Evolutionary conservation across 2,888 invertebrate species (phyloP), one percentile per base, ranked within the genome.

Genomic region (Diplolepis rosae): DNA sequence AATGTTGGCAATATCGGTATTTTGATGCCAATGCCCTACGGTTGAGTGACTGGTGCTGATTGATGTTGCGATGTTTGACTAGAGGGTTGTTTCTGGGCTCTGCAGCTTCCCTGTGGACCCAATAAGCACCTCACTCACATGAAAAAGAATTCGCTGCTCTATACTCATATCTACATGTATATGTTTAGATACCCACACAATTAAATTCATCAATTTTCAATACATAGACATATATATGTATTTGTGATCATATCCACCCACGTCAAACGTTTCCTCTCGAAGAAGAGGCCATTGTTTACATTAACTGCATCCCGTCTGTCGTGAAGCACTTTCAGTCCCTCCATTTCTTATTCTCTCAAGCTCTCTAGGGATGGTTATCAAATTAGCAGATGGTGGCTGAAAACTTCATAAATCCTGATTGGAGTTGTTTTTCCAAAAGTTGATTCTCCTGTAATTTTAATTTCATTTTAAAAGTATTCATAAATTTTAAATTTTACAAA

Each of bases 21-120:
- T 85, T 85, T 84, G 84, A 82, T 84, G 84, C 66, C 48, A 48
- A 85, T 86, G 85, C 80, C 73, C 83, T 80, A 83, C 81, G 84
- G 80, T 84, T 81, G 85, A 86, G 87, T 87, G 88, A 87, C 87
- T 85, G 86, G 88, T 87, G 86, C 88, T 88, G 88, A 88, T 88
- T 88, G 88, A 88, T 88, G 88, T 86, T 84, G 85, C 83, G 84
- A 84, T 88, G 88, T 88, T 88, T 88, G 86, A 86, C 85, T 85
- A 88, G 88, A 88, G 88, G 88, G 88, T 88, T 85, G 87, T 86
- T 87, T 85, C 85, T 82, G 79, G 80, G 82, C 83, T 78, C 77
- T 80, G 83, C 84, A 82, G 80, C 84, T 82, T 84, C 85, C 85
- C 86, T 82, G 75, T 81, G 86, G 87, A 86, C 87, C 87, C 86